phyloP scores from a whole-genome alignment of 2,888 invertebrate genomes.

The Dioctria rufipes region DNA sequence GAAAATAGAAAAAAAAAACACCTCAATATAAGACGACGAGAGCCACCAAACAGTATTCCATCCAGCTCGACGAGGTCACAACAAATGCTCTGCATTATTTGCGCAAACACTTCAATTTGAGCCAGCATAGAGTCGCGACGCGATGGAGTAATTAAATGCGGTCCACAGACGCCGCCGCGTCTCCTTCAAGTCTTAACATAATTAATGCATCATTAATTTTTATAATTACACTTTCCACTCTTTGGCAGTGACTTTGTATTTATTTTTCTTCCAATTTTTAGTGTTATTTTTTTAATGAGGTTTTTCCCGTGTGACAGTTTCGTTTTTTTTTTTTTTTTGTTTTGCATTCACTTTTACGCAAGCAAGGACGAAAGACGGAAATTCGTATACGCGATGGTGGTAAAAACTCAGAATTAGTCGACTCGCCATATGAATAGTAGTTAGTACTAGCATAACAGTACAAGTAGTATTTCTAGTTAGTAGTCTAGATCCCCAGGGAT shows the following conservation, averaged over 20 bases:
- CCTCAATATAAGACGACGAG: neutral
- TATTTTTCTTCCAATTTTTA: neutral
- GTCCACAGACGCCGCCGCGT: neutral
- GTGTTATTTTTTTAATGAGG: conserved; percentile 4
- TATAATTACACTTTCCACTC: neutral
- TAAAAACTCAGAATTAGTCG: no score
- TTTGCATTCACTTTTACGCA: neutral
- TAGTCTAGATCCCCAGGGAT: neutral
- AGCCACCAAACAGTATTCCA: neutral
- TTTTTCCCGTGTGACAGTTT: neutral
- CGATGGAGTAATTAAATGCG: neutral
- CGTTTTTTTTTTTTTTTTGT: neutral
- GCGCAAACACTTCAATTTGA: conserved; percentile 2
- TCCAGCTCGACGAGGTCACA: neutral
- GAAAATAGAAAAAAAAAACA: no score
- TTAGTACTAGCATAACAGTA: no score
- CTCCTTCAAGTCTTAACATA: neutral
- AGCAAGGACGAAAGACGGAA: neutral
- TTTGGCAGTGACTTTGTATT: neutral
- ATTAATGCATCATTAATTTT: conserved; percentile 6
- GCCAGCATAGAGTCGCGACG: neutral
- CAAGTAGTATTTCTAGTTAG: no score
- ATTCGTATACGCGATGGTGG: neutral
- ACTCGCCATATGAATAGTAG: no score
- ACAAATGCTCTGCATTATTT: neutral